A percentile compares a stretch with the other conserved stretches of the same genome.
These are phyloP conservation scores for Acleris laterana DNA, from an alignment of 2,888 invertebrate species.

Conservation along the genomic window DNA sequence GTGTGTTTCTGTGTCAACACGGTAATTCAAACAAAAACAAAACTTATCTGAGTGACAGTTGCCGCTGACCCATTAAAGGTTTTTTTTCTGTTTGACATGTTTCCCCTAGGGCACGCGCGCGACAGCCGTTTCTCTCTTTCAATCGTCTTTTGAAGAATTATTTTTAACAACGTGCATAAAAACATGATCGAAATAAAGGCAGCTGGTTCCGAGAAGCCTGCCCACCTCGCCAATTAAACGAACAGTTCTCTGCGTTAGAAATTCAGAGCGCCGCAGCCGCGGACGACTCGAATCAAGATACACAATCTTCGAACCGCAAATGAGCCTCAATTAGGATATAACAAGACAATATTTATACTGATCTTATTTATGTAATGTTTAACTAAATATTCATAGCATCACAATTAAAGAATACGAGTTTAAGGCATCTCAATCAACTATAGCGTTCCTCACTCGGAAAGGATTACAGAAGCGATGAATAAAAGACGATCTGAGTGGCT, in stretches of 20 bases:
- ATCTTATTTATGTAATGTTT: neutral
- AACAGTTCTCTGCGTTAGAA: constrained; percentile 65
- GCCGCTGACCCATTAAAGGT: constrained; percentile 11
- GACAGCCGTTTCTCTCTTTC: constrained; percentile 59
- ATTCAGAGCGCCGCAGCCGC: constrained; percentile 65
- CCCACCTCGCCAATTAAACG: constrained; percentile 74
- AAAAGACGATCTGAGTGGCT: neutral
- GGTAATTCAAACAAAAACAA: constrained; percentile 49
- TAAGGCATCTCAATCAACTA: neutral
- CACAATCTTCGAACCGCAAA: constrained; percentile 34
- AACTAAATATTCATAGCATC: neutral
- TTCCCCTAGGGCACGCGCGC: constrained; percentile 3
- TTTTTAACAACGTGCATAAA: constrained; percentile 76
- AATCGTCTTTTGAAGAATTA: constrained; percentile 59
- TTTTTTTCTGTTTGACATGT: neutral
- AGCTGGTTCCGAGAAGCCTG: constrained; percentile 78
- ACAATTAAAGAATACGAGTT: too few relatives aligned
- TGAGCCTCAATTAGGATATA: constrained; percentile 15
- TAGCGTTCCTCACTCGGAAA: neutral
- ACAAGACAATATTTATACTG: neutral
- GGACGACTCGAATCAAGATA: constrained; percentile 46
- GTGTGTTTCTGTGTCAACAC: constrained; percentile 72
- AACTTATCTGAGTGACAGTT: constrained; percentile 26
- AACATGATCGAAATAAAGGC: constrained; percentile 76
- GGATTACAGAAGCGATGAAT: constrained; percentile 2